Percentiles rank a stretch among this genome's conserved stretches.
These are phyloP conservation scores for Indicator maculatus DNA, from an alignment of 2,113 vertebrate genomes.

Conservation along the genomic window DNA sequence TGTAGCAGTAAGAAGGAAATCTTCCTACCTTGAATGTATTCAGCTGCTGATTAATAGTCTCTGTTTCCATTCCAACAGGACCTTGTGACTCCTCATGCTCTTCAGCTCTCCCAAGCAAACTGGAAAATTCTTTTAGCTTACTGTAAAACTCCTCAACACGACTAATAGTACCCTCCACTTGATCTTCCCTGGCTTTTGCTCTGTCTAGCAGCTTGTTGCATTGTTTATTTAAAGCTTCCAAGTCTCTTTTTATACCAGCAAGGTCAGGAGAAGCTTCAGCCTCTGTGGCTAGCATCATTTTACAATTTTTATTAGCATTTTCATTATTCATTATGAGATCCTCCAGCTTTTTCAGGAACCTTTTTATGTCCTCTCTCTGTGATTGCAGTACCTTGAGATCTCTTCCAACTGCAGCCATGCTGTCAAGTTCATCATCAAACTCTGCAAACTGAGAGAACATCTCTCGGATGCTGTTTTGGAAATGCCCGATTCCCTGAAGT, in stretches of 20 bases:
- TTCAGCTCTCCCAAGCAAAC: conserved; percentile 79
- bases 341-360: conserved; percentile 86
- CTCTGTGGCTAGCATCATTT: conserved; percentile 89
- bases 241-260: conserved; percentile 89
- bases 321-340: conserved; percentile 85
- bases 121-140: conserved; percentile 80
- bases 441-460: conserved; percentile 94
- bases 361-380: conserved; percentile 84
- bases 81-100: conserved; percentile 91
- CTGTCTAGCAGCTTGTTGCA: conserved; percentile 93
- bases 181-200: conserved; percentile 84
- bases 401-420: conserved; percentile 89
- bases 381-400: conserved; percentile 77
- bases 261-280: conserved; percentile 88
- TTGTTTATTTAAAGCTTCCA: conserved; percentile 93
- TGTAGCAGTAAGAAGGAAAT: neutral
- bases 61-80: conserved; percentile 92
- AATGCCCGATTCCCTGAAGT: conserved; percentile 94
- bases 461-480: conserved; percentile 94
- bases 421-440: conserved; percentile 94
- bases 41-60: conserved; percentile 93
- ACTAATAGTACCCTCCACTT: conserved; percentile 79
- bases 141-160: conserved; percentile 85
- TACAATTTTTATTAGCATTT: conserved; percentile 88
- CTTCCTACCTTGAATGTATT: conserved; percentile 90